These are phyloP conservation scores for Triops cancriformis DNA, from an alignment of 1,140 invertebrate genomes.

Conservation along the genomic window DNA sequence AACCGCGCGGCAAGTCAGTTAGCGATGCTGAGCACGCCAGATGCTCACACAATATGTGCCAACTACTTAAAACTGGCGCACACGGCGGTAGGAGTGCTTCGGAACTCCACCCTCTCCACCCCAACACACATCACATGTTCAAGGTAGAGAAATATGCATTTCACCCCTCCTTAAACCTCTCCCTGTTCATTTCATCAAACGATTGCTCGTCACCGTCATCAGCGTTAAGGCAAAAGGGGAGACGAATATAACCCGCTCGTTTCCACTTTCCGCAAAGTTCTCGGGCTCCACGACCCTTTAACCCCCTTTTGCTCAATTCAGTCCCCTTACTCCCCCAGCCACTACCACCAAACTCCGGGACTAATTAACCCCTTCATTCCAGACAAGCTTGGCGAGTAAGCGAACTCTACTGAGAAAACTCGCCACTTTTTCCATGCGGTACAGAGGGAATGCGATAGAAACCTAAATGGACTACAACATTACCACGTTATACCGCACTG, in stretches of 20 bases:
- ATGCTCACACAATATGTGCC: conserved; percentile 13
- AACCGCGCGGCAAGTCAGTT: neutral
- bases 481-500: too few species aligned
- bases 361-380: conserved; percentile 6
- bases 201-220: conserved; percentile 6
- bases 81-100: neutral
- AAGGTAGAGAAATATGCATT: neutral
- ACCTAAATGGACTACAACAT: too few species aligned
- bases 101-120: neutral
- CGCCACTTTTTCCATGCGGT: neutral
- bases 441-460: neutral
- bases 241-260: neutral
- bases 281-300: neutral
- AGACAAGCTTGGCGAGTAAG: neutral
- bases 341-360: neutral
- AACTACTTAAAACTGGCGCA: neutral
- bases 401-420: neutral
- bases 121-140: neutral
- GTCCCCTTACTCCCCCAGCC: too few species aligned
- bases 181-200: neutral
- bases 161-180: neutral
- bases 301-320: neutral
- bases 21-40: conserved; percentile 3
- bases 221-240: neutral
- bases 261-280: neutral